Percentiles rank a stretch among this genome's conserved stretches.
phyloP scores from a whole-genome alignment of 2,797 vertebrate genomes.

The Esox masquinongy region DNA sequence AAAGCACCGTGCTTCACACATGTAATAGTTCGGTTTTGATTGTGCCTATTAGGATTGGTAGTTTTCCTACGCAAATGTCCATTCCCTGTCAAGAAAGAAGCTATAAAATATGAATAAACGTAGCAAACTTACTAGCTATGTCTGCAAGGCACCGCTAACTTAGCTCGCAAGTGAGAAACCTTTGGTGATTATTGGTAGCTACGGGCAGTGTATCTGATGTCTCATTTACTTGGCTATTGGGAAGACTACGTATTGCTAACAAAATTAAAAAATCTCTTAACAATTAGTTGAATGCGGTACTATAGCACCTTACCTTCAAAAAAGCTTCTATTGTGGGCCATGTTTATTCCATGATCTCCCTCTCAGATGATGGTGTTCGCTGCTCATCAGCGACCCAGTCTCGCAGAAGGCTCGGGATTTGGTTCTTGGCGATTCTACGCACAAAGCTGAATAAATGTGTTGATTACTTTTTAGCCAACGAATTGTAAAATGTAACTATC shows the following conservation, averaged over 20 bases:
- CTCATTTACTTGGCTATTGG: neutral
- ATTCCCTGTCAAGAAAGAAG: neutral
- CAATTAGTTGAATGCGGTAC: neutral
- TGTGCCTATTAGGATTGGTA: neutral
- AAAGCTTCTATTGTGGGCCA: constrained; percentile 75
- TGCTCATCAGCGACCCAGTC: constrained; percentile 32
- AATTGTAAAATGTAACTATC: neutral
- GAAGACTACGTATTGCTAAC: neutral
- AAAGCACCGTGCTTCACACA: too few relatives aligned
- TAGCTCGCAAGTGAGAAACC: constrained; percentile 5
- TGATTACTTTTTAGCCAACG: neutral
- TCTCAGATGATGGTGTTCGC: constrained; percentile 30
- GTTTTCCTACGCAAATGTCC: neutral
- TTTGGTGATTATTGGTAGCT: constrained; percentile 2
- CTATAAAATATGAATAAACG: neutral
- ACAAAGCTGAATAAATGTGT: constrained; percentile 1
- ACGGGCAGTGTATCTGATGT: constrained; percentile 5
- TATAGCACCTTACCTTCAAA: constrained; percentile 69
- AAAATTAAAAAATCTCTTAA: neutral
- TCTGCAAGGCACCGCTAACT: constrained; percentile 4
- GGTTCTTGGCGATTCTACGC: neutral
- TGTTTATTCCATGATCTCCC: constrained; percentile 74
- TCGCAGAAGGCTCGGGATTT: constrained; percentile 12
- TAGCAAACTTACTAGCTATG: neutral
- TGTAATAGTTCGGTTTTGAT: neutral